Evolutionary conservation across 2,113 vertebrate species (phyloP).

Genomic region (Corynorhinus townsendii): DNA sequence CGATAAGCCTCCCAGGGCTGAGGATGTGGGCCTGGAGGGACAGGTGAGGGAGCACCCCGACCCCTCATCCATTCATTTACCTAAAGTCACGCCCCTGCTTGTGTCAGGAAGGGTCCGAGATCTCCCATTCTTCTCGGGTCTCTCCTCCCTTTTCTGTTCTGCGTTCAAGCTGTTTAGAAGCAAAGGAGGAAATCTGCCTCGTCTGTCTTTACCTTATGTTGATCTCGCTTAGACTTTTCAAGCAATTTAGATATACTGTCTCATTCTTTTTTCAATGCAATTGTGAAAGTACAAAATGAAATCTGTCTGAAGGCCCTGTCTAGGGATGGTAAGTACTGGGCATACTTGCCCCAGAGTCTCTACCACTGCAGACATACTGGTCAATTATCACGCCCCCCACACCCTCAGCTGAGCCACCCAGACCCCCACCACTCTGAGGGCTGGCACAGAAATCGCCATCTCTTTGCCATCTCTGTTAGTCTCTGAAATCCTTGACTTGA

Average conservation of each 20-base stretch:
- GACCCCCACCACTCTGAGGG: fast-evolving
- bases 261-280: background rate
- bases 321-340: too few relatives aligned
- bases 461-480: background rate
- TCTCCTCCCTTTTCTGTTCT: background rate
- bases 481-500: background rate
- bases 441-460: fast-evolving
- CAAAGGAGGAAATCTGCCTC: background rate
- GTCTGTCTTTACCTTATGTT: background rate
- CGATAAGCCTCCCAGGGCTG: too few relatives aligned
- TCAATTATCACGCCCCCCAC: background rate
- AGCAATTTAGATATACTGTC: background rate
- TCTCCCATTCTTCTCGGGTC: fast-evolving
- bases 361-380: too few relatives aligned
- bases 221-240: background rate
- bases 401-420: too few relatives aligned
- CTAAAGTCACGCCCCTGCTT: background rate
- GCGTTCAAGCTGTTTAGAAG: background rate
- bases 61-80: too few relatives aligned
- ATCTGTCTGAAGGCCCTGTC: too few relatives aligned
- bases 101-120: background rate
- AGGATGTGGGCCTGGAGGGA: too few relatives aligned
- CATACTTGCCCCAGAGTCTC: too few relatives aligned
- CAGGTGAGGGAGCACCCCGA: too few relatives aligned
- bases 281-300: too few relatives aligned